phyloP scores from a whole-genome alignment of 2,113 vertebrate genomes.

The Xenopus laevis region DNA sequence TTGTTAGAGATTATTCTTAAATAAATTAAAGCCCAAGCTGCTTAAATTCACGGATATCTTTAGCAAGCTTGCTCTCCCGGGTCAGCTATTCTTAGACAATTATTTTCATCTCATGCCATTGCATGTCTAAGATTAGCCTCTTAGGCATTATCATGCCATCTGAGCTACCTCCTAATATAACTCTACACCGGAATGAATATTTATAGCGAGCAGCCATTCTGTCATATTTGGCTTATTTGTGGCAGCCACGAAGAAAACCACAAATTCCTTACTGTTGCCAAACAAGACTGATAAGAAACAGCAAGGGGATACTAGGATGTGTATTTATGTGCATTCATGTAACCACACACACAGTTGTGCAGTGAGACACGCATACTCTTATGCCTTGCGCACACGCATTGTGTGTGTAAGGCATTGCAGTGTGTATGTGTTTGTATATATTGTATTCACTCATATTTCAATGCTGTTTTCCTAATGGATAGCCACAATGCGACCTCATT shows the following conservation, averaged over 20 bases:
- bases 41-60: slow-evolving; percentile 56
- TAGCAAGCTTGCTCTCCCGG: slow-evolving; percentile 86
- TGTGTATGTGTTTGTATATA: no score
- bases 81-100: slow-evolving; percentile 98
- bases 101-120: slow-evolving; percentile 97
- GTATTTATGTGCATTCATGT: not conserved
- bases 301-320: slow-evolving; percentile 52
- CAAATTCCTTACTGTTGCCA: slow-evolving; percentile 75
- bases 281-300: slow-evolving; percentile 70
- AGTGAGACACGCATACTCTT: no score
- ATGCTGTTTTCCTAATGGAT: no score
- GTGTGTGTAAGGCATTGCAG: no score
- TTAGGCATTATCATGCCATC: slow-evolving; percentile 95
- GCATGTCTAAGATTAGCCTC: slow-evolving; percentile 96
- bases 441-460: no score
- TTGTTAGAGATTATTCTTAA: slow-evolving; percentile 49
- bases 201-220: slow-evolving; percentile 80
- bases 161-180: slow-evolving; percentile 90
- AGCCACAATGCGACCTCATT: no score
- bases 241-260: slow-evolving; percentile 73
- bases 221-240: slow-evolving; percentile 86
- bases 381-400: no score
- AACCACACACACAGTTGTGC: no score
- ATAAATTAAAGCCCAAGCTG: slow-evolving; percentile 53
- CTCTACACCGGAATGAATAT: slow-evolving; percentile 88